Base-by-base conservation (phyloP, 2,888 invertebrate genomes). In the Periphyllus acericola region DNA sequence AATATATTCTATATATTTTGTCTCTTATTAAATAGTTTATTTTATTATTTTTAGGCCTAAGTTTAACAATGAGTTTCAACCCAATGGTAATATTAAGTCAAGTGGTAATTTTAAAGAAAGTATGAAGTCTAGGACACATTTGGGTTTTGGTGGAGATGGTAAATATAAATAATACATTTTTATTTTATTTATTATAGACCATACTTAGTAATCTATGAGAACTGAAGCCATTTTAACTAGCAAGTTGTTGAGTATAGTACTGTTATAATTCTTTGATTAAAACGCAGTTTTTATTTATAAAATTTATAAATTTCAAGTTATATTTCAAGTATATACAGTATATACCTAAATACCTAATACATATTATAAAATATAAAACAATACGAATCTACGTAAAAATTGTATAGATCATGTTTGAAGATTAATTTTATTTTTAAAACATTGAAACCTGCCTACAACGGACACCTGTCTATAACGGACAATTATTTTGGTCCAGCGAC, bases 81-180 rank as follows among this genome's bases (percentile, higher is more conserved):
- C 79, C 36, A 87, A 74, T 87, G 40, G 72, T 46, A 55, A 74
- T 60, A 55, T 19, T 79, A 86, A 79, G 79, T 52, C 71, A n/a
- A 87, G 74, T 68, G 34, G 85, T 21, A 78, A 32, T 80, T 87
- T 87, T 46, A 87, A 87, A 80, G 86, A 87, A 74, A 55, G 71
- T 81, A 40, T 87, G 40, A 87, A 87, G 17, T 74, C 71, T 9
- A 72, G 80, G 74, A 80, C 86, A 19, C 86, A 80, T 74, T 74
- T 87, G 29, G 86, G 86, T 80, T 87, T 87, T 81, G 86, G 86
- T 4, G 86, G 86, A 72, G 80, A 87, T 72, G 86, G 86, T 87
- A 81, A 71, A 60, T 80, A 84, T 76, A 29, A 1, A 60, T 76
- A 74, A 19, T 40, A 8, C 3, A 21, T 60, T 6, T 60, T 21